Conservation (phyloP, 2,797 vertebrate genomes). For the Squalus acanthias region DNA sequence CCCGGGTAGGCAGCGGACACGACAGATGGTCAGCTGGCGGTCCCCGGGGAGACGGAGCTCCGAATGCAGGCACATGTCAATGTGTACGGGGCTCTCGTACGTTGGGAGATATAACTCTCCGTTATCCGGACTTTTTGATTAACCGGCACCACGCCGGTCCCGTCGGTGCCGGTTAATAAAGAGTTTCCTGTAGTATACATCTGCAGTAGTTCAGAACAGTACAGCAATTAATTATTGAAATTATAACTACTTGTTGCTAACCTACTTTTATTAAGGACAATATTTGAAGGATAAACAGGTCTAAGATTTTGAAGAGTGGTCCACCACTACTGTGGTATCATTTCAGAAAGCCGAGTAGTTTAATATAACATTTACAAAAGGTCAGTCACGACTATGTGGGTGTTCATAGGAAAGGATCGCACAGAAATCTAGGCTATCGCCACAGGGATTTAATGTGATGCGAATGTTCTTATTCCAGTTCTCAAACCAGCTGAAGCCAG, state of each 20-base stretch:
- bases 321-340: neutral
- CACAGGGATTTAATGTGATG: slow-evolving; percentile 44
- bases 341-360: neutral
- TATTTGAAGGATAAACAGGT: neutral
- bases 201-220: neutral
- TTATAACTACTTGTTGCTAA: neutral
- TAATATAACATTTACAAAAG: slow-evolving; percentile 32
- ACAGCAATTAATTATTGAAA: neutral
- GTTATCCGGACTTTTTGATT: too few species aligned
- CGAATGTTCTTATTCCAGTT: slow-evolving; percentile 34
- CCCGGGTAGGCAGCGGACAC: too few species aligned
- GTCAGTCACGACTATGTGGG: neutral
- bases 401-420: slow-evolving; percentile 40
- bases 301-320: neutral
- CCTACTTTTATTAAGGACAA: neutral
- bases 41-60: too few species aligned
- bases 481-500: slow-evolving; percentile 13
- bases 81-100: too few species aligned
- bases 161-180: too few species aligned
- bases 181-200: neutral
- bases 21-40: too few species aligned
- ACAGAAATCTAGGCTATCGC: slow-evolving; percentile 45
- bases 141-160: too few species aligned
- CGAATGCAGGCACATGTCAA: too few species aligned
- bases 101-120: too few species aligned